These are phyloP conservation scores for Dascillus cervinus DNA, from an alignment of 2,888 invertebrate genomes.

Conservation along the genomic window DNA sequence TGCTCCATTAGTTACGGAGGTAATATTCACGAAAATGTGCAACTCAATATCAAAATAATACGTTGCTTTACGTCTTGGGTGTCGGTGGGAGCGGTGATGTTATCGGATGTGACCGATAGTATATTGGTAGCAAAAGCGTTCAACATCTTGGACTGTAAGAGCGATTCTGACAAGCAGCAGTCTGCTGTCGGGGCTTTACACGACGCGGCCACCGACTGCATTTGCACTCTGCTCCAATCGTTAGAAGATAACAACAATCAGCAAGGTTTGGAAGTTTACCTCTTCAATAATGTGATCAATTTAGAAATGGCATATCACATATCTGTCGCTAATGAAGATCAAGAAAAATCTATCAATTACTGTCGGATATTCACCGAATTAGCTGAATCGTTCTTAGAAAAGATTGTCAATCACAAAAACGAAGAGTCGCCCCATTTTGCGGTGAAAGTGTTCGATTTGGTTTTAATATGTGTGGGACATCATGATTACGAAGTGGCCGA, in stretches of 20 bases:
- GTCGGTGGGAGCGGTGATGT: slow-evolving; percentile 70
- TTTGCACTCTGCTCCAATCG: slow-evolving; percentile 78
- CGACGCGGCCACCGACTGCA: slow-evolving; percentile 84
- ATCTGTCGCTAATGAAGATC: slow-evolving; percentile 88
- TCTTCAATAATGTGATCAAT: slow-evolving; percentile 74
- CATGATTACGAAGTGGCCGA: slow-evolving; percentile 94
- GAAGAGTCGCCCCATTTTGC: slow-evolving; percentile 64
- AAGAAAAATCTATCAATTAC: slow-evolving; percentile 89
- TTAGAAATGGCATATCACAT: slow-evolving; percentile 82
- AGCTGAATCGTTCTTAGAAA: slow-evolving; percentile 82
- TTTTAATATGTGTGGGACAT: slow-evolving; percentile 88
- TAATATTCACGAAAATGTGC: slow-evolving; percentile 59
- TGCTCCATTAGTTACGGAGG: slow-evolving; percentile 59
- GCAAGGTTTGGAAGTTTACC: slow-evolving; percentile 60
- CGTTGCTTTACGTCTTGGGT: slow-evolving; percentile 91
- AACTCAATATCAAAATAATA: slow-evolving; percentile 65
- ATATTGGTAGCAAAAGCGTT: slow-evolving; percentile 66
- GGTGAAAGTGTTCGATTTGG: slow-evolving; percentile 77
- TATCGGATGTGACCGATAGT: slow-evolving; percentile 66
- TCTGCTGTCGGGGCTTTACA: slow-evolving; percentile 54
- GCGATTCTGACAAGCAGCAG: slow-evolving; percentile 27
- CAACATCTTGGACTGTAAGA: slow-evolving; percentile 48
- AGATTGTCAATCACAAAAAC: slow-evolving; percentile 61
- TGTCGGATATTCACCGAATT: slow-evolving; percentile 92
- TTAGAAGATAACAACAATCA: slow-evolving; percentile 70